Evolutionary conservation across 2,797 vertebrate species (phyloP), one percentile per base, ranked within the genome.

Genomic region (Pseudomugil gertrudae): DNA sequence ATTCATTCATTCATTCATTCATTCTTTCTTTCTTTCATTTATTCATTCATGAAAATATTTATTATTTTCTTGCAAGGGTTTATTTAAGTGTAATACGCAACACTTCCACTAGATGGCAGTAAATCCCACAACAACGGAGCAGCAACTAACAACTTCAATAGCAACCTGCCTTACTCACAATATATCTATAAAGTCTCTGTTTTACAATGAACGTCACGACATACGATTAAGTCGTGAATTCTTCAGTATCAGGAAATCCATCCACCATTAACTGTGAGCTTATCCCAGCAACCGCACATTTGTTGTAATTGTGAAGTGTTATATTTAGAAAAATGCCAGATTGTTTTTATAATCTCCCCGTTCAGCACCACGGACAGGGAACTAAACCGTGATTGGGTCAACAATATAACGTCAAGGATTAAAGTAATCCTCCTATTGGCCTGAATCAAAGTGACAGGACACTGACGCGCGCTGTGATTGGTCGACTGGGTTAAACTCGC

Each of bases 341-440:
- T 23, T 45, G 36, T 57, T 21, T 43, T 26, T 32, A 13, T 38
- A n/a, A n/a, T 54, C 26, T 32, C 17, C 51, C 13, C 10, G 23
- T 59, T 91, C 91, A 91, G 91, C 66, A 91, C 90, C 90, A 84
- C 69, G 90, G 89, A 91, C 87, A 90, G 90, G 72, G 89, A 80
- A 72, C 72, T 30, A 6, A 15, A 29, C 70, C 1, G 36, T 33
- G 81, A 91, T 92, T 91, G 90, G 89, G 13, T 79, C 57, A 75
- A 47, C 15, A 54, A 51, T 9, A 29, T 48, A 35, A 60, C 80
- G 77, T 83, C 79, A 62, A 40, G 87, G 86, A 89, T 90, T 90
- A 89, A 26, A 68, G 72, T 70, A 62, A 84, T 76, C 69, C 35
- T 51, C 66, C 79, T 24, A 91, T 90, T 92, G 91, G 90, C 84